Evolutionary conservation across 2,113 vertebrate genomes (phyloP).

Genomic region (Gnathonemus echidnorhynchus): DNA sequence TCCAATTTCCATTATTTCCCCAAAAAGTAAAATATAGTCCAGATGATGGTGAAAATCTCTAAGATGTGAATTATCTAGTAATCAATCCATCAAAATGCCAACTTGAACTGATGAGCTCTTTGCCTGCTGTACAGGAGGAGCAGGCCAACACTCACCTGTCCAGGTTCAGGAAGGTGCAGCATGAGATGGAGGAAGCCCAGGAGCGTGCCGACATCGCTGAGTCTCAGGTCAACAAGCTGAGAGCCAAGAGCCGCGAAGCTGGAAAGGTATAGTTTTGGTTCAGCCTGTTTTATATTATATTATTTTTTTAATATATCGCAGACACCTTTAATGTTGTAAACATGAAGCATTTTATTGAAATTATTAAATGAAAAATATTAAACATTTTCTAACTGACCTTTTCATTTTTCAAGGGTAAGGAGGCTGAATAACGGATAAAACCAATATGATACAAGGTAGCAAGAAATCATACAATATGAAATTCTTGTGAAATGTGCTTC

Average conservation of each 20-base stretch:
- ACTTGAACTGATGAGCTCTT: background rate
- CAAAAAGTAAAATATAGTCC: background rate
- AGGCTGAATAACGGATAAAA: constrained; percentile 40
- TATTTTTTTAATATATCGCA: background rate
- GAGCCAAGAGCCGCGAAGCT: background rate
- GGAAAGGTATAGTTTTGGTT: background rate
- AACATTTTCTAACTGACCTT: background rate
- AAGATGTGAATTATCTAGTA: background rate
- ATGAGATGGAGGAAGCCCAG: constrained; percentile 48
- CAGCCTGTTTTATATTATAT: background rate
- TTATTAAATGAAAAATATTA: background rate
- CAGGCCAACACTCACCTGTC: too few species aligned
- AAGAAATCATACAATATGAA: constrained; percentile 55
- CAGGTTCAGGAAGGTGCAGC: constrained; percentile 52
- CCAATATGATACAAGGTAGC: constrained; percentile 19
- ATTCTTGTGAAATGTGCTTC: constrained; percentile 36
- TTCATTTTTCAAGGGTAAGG: constrained; percentile 41
- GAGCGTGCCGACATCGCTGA: background rate
- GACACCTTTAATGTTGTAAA: background rate
- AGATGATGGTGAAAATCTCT: background rate
- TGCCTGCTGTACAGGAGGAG: constrained; percentile 40
- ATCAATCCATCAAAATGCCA: background rate
- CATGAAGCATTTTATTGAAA: background rate
- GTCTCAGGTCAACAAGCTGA: background rate
- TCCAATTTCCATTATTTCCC: background rate